A percentile compares a stretch with the other conserved stretches of the same genome.
phyloP scores from a whole-genome alignment of 2,113 vertebrate species.

The Pterophyllum scalare region DNA sequence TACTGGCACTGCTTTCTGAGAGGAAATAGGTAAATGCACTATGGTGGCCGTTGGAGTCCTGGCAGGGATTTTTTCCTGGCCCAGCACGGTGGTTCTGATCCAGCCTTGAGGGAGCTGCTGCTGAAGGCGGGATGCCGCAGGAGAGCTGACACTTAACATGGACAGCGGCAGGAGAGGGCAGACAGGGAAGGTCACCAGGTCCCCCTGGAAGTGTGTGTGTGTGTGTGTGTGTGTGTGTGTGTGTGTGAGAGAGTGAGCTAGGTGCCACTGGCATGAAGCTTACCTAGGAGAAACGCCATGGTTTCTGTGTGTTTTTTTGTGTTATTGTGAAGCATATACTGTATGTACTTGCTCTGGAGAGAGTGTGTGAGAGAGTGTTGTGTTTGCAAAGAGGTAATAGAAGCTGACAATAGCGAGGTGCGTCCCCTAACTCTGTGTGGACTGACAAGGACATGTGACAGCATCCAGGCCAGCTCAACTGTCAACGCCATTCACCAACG shows the following conservation, averaged over 20 bases:
- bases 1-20: constrained; percentile 29
- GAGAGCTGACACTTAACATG: constrained; percentile 68
- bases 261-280: constrained; percentile 14
- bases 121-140: constrained; percentile 36
- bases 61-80: constrained; percentile 34
- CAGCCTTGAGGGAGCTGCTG: constrained; percentile 28
- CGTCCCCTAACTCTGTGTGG: constrained; percentile 62
- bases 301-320: not conserved
- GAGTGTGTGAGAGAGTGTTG: not conserved
- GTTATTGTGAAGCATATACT: not conserved
- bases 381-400: constrained; percentile 62
- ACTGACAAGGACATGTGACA: constrained; percentile 79
- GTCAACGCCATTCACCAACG: constrained; percentile 65
- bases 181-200: constrained; percentile 73
- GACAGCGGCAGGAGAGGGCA: constrained; percentile 50
- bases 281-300: not conserved
- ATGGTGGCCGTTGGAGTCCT: constrained; percentile 9
- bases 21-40: not conserved
- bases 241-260: not conserved
- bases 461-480: constrained; percentile 69
- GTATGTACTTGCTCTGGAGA: constrained; percentile 18
- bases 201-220: constrained; percentile 47
- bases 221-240: constrained; percentile 10
- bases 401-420: constrained; percentile 77
- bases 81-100: constrained; percentile 43